phyloP scores from a whole-genome alignment of 2,113 vertebrate genomes.

The Cichladusa arquata region DNA sequence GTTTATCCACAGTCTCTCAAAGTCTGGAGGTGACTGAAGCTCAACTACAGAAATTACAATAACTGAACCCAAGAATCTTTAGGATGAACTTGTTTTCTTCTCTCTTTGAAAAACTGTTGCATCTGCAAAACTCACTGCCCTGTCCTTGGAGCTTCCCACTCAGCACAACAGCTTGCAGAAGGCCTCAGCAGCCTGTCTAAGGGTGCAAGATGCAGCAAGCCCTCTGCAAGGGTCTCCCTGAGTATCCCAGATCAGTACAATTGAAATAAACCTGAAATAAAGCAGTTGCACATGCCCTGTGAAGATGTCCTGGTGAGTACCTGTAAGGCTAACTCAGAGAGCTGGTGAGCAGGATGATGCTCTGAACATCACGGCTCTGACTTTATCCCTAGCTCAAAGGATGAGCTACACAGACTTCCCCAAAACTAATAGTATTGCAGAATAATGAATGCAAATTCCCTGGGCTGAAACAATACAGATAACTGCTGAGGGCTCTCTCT shows the following conservation, averaged over 20 bases:
- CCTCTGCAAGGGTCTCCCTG: neutral
- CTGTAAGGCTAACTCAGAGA: neutral
- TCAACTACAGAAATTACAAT: neutral
- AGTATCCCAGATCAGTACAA: neutral
- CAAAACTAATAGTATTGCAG: neutral
- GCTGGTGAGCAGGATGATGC: neutral
- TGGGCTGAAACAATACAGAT: neutral
- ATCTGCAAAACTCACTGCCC: neutral
- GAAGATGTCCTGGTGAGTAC: neutral
- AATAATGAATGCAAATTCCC: neutral
- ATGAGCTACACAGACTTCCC: neutral
- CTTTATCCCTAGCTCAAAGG: neutral
- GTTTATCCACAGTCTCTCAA: neutral
- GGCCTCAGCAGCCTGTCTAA: neutral
- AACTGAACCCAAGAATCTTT: neutral
- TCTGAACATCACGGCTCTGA: neutral
- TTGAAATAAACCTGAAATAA: neutral
- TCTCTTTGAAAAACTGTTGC: neutral
- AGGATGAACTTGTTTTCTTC: neutral
- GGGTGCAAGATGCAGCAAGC: neutral
- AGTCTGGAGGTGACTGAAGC: neutral
- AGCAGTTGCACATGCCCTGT: fast-evolving
- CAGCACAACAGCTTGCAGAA: neutral
- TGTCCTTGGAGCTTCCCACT: neutral
- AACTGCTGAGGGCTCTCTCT: neutral